Evolutionary conservation across 2,797 vertebrate genomes (phyloP), one percentile per base, ranked within the genome.

Genomic region (Pipistrellus nathusii): DNA sequence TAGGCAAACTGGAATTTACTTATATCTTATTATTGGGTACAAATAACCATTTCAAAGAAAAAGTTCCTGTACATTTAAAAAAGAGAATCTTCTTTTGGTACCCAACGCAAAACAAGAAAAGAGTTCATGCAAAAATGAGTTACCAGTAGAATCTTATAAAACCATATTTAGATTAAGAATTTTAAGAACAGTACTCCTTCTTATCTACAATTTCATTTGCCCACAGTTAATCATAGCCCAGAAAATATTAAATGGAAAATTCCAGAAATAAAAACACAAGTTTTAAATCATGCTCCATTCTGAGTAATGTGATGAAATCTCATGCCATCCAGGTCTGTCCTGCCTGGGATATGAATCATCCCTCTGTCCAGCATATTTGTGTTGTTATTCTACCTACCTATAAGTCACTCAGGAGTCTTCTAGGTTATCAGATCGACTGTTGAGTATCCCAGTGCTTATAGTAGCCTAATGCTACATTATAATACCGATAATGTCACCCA

Each of bases 31-130:
- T 93, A 27, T 38, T 92, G 76, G 64, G 13, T 75, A 59, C n/a
- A 85, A 73, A 87, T 71, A 7, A 53, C 53, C 59, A 80, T 90
- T 81, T 93, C 48, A 88, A 94, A 92, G n/a, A 44, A 64, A 92
- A 94, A 88, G 21, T 90, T 27, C 21, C 27, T 72, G 0, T 80
- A n/a, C 35, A 77, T 64, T 66, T 30, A 15, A 46, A 66, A 82
- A 75, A 55, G 5, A 35, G 4, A 88, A 20, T 82, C 55, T 69
- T 69, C 32, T 88, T 92, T 96, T 72, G 72, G 72, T 72, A 55
- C 13, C 46, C 17, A 72, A 62, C 30, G 91, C 69, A 87, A 92
- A 94, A 64, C 6, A 83, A 85, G 21, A 71, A 83, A 93, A 55
- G 15, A 35, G 30, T 93, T 57, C 86, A 82, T 44, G 7, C 8